Evolutionary conservation across 2,797 vertebrate genomes (phyloP), one percentile per base, ranked within the genome.

Genomic region (Poecile montanus): DNA sequence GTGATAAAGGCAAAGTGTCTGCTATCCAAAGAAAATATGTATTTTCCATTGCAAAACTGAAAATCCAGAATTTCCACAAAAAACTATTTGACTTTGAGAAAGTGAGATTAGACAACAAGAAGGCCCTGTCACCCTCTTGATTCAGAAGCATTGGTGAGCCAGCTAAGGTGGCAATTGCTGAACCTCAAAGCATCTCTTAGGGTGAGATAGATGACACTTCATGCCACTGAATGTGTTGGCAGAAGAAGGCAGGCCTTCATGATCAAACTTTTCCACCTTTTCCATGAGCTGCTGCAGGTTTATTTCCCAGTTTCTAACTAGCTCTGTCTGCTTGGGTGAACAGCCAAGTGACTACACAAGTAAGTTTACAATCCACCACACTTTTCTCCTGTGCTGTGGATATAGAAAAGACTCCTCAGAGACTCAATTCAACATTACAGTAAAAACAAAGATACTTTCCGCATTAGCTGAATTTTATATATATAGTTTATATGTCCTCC

Each of bases 151-250:
- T 16, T 18, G 47, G 62, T 75, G n/a, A 70, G 58, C 6, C 71
- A 86, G 40, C 8, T 58, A 36, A 60, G 47, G 51, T 13, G 27
- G 34, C 11, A 88, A 65, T 1, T 74, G 29, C 38, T 78, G 42
- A 84, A 36, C 50, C 44, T 78, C 56, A 42, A 44, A 82, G 26
- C 13, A 27, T 62, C 56, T 77, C 68, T 45, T 23, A 29, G 16
- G 16, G 26, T 11, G 27, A 71, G 61, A 75, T 20, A 74, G 79
- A 38, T 53, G 61, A 36, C 51, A 62, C 30, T 76, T 70, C 38
- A 62, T 20, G 50, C 47, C 50, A 38, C 1, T 0, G 0, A 76
- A 56, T 3, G 3, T 20, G 23, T 6, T 38, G 38, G n/a, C 53
- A 93, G 58, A 88, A 90, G 60, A 60, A 74, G 22, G 54, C 40